Base-by-base conservation (phyloP, 2,888 invertebrate species). In the Aquatica leii region DNA sequence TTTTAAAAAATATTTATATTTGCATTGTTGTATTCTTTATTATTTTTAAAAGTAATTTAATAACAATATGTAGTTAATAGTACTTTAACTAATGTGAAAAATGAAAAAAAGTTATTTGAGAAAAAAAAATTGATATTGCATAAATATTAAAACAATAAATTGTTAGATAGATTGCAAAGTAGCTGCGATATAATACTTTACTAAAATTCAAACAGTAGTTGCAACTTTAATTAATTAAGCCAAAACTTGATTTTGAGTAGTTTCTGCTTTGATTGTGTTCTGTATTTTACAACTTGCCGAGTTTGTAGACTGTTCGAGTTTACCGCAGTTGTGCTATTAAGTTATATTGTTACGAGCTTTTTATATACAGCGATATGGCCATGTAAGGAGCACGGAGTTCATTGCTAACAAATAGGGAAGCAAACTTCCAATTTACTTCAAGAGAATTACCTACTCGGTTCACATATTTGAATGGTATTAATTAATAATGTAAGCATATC, bases 261-360 rank as follows among this genome's bases (percentile, higher is more conserved):
- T 59, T 64, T 64, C 64, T 59, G 64, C 64, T 64, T 64, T 64
- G 64, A 64, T 59, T 64, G 64, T 64, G 64, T 64, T 64, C 64
- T 64, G 64, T 64, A 60, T 64, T 64, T 64, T 64, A 59, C 56
- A 64, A 64, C 64, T 64, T 59, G 50, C 63, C 56, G 59, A 64
- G 64, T 64, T 59, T 50, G 56, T 59, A 59, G 64, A 59, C 59
- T 64, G 59, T 55, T 56, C 49, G 55, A 64, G 64, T 64, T 64
- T 64, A 64, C 64, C 59, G 46, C 64, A 59, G 64, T 64, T 64
- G 64, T 64, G 64, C 64, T 64, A 64, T 64, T 64, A 64, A 64
- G 64, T 64, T 64, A 64, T 64, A 64, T 64, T 64, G 64, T 64
- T 59, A 59, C 64, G 59, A 60, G 56, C 59, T 64, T 64, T 64